Evolutionary conservation across 2,113 vertebrate genomes (phyloP).

Genomic region (Microtus pennsylvanicus): DNA sequence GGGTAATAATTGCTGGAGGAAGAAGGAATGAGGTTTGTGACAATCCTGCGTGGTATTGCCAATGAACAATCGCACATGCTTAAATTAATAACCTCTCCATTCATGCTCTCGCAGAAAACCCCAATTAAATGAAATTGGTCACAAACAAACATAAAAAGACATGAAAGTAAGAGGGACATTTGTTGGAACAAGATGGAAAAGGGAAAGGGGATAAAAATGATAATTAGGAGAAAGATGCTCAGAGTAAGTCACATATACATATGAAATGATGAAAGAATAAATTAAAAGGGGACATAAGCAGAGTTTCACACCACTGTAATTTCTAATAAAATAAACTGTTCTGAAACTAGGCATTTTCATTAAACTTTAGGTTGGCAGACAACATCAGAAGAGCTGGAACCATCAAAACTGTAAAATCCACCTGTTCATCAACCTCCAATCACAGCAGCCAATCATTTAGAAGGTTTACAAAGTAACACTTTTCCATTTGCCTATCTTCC

Average conservation of each 20-base stretch:
- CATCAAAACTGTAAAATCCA: constrained; percentile 53
- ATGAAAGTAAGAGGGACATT: background rate
- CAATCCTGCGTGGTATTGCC: too few relatives aligned
- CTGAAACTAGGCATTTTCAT: background rate
- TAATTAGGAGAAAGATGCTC: background rate
- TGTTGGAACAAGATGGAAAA: too few relatives aligned
- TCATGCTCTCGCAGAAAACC: background rate
- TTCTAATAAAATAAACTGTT: background rate
- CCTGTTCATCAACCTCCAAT: constrained; percentile 1
- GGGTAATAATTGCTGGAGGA: background rate
- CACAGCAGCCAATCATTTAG: background rate
- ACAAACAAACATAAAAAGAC: background rate
- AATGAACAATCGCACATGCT: background rate
- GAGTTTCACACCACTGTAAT: background rate
- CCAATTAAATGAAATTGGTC: background rate
- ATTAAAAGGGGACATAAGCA: background rate
- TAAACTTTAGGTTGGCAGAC: background rate
- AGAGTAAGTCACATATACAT: background rate
- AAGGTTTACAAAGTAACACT: background rate
- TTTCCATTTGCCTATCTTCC: background rate
- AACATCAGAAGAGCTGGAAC: background rate
- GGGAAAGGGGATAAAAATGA: background rate
- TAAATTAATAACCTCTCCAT: background rate
- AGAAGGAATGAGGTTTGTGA: background rate
- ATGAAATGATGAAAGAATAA: background rate